Evolutionary conservation across 1,140 invertebrate species (phyloP), one percentile per base, ranked within the genome.

Genomic region (Cotesia typhae): DNA sequence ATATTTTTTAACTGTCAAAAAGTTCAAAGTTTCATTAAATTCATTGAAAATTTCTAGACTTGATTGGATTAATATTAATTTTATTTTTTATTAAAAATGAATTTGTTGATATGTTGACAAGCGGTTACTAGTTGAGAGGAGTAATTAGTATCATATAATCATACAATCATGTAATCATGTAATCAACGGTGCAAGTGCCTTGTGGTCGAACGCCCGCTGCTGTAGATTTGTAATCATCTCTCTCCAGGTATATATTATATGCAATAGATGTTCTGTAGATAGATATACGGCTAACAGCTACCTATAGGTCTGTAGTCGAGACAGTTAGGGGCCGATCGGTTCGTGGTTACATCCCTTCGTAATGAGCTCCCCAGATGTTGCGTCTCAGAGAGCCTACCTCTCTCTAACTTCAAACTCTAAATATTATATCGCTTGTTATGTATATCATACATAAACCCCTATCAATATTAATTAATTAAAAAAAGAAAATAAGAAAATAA

Each of bases 321-420:
- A 78, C 74, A 76, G 75, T 77, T 78, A 67, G 77, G 74, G 77
- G 76, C 78, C 81, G 85, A 86, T 85, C 85, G 85, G 83, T 85
- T 85, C 84, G 85, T 78, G 85, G 85, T 85, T 80, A 79, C 84
- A 83, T 86, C 84, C 83, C 82, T 84, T 84, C 80, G 81, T 85
- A 85, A 86, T 86, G 84, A 85, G 84, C 80, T 80, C 75, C 80
- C 79, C 83, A 84, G 85, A 84, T 84, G 84, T 77, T 79, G 80
- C 81, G 80, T 85, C 84, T 85, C 84, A 81, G 84, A 82, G 81
- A 85, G 85, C 74, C 83, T 84, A 85, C 37, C 6, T 47, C 6
- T 10, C 5, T 9, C 84, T 84, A 84, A 80, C 77, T 60, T 76
- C 74, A 28, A 28, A 81, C 80, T 82, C 81, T 80, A 82, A 85